Evolutionary conservation across 1,140 invertebrate genomes (phyloP), one percentile per base, ranked within the genome.

Genomic region (Drosophila kurseongensis): DNA sequence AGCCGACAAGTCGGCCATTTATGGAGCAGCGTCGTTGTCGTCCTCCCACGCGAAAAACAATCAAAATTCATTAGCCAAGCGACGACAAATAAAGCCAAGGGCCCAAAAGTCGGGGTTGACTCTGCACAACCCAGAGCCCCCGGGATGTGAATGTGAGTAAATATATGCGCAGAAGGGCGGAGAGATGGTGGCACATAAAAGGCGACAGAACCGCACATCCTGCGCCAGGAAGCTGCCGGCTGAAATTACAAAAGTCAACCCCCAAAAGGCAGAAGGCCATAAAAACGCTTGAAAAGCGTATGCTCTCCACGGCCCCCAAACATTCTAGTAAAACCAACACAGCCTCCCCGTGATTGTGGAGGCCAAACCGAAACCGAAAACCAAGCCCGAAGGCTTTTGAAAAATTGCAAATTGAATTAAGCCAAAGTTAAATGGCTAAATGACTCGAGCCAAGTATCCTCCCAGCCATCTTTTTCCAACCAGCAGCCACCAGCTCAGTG

Each of bases 321-420:
- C 56, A 4, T 16, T 16, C 32, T 16, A 13, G 38, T 0, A 14
- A 35, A 35, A 9, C 48, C 29, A 32, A 10, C 51, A 50, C 47
- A 77, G 75, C 62, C 58, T 66, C 59, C 16, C 69, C 52, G 12
- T 47, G 27, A 32, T 51, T 14, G 32, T 12, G 55, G 59, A 48
- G 27, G 51, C 61, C 13, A 58, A 54, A 48, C 58, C 54, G 58
- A 48, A 54, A 59, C 55, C 66, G 38, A 78, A 58, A 48, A 55
- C 58, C 66, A 56, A 75, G 65, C 51, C 63, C 60, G 62, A 63
- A 72, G 80, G 84, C 85, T 90, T 89, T 86, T 83, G 81, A 91
- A 91, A 91, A 91, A 91, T 91, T 91, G 90, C 90, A 91, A 91
- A 91, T 91, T 91, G 90, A 91, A 91, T 91, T 91, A 90, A 91